Evolutionary conservation across 1,140 invertebrate species (phyloP).

Genomic region (Diuraphis noxia): DNA sequence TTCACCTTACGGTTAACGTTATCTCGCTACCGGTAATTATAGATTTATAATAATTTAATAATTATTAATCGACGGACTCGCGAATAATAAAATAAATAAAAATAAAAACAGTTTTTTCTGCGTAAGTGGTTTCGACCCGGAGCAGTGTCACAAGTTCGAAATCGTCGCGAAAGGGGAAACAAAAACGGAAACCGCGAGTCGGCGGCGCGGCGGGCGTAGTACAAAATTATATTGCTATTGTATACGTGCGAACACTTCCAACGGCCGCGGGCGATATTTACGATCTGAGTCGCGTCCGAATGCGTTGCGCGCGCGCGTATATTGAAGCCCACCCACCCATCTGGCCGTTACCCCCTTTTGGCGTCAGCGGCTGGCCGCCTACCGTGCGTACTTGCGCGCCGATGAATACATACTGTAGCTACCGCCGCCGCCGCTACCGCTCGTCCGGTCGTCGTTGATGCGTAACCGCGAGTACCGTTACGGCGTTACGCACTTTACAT

Average conservation of each 20-base stretch:
- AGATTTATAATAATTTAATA: neutral
- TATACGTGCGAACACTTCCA: neutral
- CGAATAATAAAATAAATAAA: too few relatives aligned
- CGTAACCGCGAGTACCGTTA: neutral
- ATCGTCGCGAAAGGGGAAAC: neutral
- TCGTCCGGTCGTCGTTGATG: neutral
- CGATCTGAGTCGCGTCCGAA: constrained; percentile 8
- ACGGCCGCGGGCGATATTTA: constrained; percentile 30
- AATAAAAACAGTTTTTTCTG: neutral
- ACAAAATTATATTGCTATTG: neutral
- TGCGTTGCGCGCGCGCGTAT: constrained; percentile 16
- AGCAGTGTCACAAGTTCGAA: neutral
- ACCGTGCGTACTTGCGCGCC: neutral
- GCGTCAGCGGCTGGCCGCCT: neutral
- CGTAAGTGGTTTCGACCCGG: neutral
- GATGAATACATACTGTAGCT: neutral
- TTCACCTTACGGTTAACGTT: neutral
- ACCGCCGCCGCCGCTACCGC: neutral
- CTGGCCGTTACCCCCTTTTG: neutral
- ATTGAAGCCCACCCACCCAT: neutral
- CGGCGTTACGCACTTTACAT: neutral
- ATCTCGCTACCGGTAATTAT: neutral
- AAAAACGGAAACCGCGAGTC: neutral
- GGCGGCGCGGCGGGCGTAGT: neutral
- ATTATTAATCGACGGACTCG: neutral